These are phyloP conservation scores for Rhegmatorhina hoffmannsi DNA, from an alignment of 2,113 vertebrate species.

Conservation along the genomic window DNA sequence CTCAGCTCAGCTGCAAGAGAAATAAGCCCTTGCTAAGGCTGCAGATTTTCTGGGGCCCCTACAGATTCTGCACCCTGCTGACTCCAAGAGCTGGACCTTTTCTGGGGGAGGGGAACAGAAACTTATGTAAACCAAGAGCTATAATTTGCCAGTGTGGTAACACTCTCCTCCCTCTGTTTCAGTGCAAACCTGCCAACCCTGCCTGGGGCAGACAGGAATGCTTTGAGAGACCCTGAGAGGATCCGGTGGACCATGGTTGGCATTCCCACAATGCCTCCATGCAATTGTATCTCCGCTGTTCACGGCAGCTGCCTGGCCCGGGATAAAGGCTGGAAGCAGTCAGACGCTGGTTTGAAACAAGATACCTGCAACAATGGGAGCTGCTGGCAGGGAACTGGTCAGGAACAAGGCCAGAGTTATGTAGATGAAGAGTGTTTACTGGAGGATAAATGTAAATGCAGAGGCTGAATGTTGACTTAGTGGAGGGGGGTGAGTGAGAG, in stretches of 20 bases:
- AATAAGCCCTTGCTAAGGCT: background rate
- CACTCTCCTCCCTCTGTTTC: background rate
- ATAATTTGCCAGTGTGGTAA: background rate
- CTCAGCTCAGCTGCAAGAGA: background rate
- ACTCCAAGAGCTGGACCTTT: background rate
- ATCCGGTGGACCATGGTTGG: rapidly evolving
- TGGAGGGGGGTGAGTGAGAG: background rate
- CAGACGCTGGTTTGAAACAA: background rate
- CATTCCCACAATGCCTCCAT: background rate
- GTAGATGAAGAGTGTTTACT: background rate
- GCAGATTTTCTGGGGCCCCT: background rate
- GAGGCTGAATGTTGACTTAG: background rate
- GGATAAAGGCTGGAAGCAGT: slow-evolving; percentile 20
- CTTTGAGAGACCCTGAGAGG: background rate
- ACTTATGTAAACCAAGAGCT: background rate
- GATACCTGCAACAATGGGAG: slow-evolving; percentile 34
- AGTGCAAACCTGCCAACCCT: background rate
- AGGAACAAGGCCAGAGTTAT: background rate
- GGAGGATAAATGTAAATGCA: background rate
- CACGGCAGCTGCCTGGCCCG: background rate
- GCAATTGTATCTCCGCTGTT: background rate
- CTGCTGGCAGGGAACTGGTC: background rate
- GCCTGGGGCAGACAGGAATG: background rate
- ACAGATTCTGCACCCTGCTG: background rate
- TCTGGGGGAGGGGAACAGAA: background rate